phyloP scores from a whole-genome alignment of 2,113 vertebrate genomes.

The Tragulus kanchil region DNA sequence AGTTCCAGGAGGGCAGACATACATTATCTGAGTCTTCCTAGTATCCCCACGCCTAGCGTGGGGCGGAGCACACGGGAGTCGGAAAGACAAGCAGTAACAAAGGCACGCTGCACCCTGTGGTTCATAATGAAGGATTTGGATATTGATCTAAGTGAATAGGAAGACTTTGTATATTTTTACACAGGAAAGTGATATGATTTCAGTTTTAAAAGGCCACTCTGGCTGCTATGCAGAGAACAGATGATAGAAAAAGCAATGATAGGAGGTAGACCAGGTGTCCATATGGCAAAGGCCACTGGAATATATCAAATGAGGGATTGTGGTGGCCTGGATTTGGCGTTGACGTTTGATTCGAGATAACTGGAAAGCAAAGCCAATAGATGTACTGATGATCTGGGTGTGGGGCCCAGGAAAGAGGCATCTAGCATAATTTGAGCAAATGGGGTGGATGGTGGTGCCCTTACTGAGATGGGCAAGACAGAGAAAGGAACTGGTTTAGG shows the following conservation, averaged over 20 bases:
- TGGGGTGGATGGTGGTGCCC: not conserved
- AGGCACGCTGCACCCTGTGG: not conserved
- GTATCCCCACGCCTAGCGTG: not conserved
- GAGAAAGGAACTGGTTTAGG: not conserved
- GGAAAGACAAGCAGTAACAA: not conserved
- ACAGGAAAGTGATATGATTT: not conserved
- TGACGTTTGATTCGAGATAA: not conserved
- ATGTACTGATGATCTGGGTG: not conserved
- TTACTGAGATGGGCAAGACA: not conserved
- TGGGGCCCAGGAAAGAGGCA: not conserved
- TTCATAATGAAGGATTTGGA: not conserved
- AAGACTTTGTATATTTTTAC: not conserved
- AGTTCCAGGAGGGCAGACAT: not conserved
- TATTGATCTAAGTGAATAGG: not conserved
- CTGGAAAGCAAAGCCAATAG: not conserved
- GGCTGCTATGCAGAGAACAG: not conserved
- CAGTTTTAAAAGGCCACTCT: constrained; percentile 19
- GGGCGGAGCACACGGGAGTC: not conserved
- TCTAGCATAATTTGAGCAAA: not conserved
- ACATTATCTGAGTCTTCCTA: not conserved
- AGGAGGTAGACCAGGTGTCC: not conserved
- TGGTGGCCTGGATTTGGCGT: not conserved
- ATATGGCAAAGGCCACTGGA: not conserved
- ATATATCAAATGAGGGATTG: not conserved
- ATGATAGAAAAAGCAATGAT: not conserved